phyloP scores from a whole-genome alignment of 2,888 invertebrate genomes.

The Mystacides longicornis region DNA sequence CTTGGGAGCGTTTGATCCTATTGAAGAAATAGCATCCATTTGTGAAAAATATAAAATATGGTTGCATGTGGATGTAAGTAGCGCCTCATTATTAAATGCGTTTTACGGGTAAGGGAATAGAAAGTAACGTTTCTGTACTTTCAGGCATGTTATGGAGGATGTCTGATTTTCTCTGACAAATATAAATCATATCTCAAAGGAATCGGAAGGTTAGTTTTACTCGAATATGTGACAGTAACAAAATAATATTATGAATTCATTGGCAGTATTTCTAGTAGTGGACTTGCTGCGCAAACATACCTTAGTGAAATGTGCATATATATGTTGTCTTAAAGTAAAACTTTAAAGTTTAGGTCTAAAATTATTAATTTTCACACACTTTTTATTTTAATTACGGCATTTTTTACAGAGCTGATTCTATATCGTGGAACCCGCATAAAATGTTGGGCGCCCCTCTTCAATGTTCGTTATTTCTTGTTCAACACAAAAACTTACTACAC shows the following conservation, averaged over 20 bases:
- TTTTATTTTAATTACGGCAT: neutral
- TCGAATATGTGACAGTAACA: too few species aligned
- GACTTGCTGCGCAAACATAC: too few species aligned
- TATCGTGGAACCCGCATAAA: slow-evolving; percentile 84
- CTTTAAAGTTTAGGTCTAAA: too few species aligned
- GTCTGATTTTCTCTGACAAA: slow-evolving; percentile 59
- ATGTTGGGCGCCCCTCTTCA: slow-evolving; percentile 75
- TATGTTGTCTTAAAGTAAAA: too few species aligned
- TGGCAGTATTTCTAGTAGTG: too few species aligned
- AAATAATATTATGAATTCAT: too few species aligned
- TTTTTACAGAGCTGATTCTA: slow-evolving; percentile 57
- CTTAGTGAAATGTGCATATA: too few species aligned
- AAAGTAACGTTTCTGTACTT: too few species aligned
- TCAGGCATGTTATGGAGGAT: slow-evolving; percentile 75
- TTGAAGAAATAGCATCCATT: slow-evolving; percentile 58
- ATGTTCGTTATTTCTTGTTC: slow-evolving; percentile 63
- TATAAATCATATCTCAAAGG: slow-evolving; percentile 55
- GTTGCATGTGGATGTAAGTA: slow-evolving; percentile 75
- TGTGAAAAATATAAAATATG: slow-evolving; percentile 63
- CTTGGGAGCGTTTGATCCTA: slow-evolving; percentile 73
- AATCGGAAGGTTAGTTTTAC: slow-evolving; percentile 60
- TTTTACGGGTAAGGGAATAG: too few species aligned
- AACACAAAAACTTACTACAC: slow-evolving; percentile 53
- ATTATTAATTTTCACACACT: too few species aligned
- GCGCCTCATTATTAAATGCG: slow-evolving; percentile 9